These are phyloP conservation scores for Hymenopus coronatus DNA, from an alignment of 2,888 invertebrate genomes.

Conservation along the genomic window DNA sequence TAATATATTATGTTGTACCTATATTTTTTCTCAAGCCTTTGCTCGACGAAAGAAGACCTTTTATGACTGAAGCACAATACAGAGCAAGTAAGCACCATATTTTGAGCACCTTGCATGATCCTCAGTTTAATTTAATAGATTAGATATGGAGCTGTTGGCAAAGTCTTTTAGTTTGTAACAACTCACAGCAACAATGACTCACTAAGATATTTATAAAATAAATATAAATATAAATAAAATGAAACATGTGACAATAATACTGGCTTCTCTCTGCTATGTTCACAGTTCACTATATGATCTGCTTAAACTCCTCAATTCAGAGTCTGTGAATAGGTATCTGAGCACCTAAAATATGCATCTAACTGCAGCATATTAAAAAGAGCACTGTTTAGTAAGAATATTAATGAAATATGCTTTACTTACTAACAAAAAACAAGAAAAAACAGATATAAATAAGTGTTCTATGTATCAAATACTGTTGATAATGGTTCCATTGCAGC, in stretches of 20 bases:
- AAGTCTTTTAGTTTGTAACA: not conserved
- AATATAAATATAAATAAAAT: constrained; percentile 12
- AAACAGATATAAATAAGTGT: not conserved
- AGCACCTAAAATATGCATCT: constrained; percentile 14
- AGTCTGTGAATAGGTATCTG: not conserved
- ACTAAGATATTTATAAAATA: constrained; percentile 1
- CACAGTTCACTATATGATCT: not conserved
- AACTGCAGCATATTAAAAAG: not conserved
- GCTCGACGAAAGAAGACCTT: not conserved
- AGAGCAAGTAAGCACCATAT: not conserved
- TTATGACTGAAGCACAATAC: not conserved
- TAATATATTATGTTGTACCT: not conserved
- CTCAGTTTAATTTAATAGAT: not conserved
- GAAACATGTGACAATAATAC: not conserved
- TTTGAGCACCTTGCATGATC: not conserved
- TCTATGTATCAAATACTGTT: not conserved
- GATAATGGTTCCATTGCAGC: not conserved
- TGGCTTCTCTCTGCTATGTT: constrained; percentile 5
- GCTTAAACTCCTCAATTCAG: not conserved
- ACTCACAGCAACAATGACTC: not conserved
- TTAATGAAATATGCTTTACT: not conserved
- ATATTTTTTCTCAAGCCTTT: not conserved
- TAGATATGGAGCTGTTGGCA: not conserved
- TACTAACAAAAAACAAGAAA: not conserved
- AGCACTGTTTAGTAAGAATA: not conserved